A percentile compares a stretch with the other conserved stretches of the same genome.
Conservation (phyloP, 2,888 invertebrate genomes). For the Caenorhabditis sp. region DNA sequence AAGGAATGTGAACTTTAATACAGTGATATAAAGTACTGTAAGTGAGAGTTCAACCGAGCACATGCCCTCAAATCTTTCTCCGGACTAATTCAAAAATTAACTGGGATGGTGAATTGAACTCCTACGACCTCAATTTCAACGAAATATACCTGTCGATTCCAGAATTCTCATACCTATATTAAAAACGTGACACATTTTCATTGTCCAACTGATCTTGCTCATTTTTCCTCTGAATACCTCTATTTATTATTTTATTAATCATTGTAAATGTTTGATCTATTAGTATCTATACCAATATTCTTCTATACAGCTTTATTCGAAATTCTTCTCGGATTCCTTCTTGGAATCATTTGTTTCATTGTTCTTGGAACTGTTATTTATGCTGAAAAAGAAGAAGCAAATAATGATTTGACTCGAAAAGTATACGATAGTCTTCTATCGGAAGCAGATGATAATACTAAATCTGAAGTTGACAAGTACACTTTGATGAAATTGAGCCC, state of each 20-base stretch:
- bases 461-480: background rate
- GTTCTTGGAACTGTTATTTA: background rate
- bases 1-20: no score
- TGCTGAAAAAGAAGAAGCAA: background rate
- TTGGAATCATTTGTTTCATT: conserved; percentile 2
- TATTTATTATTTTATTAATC: background rate
- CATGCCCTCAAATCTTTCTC: background rate
- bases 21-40: no score
- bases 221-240: no score
- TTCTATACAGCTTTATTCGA: conserved; percentile 1
- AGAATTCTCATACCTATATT: no score
- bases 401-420: background rate
- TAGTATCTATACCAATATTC: background rate
- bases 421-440: conserved; percentile 4
- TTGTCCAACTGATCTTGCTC: background rate
- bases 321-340: conserved; percentile 2
- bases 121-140: background rate
- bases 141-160: background rate
- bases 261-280: background rate
- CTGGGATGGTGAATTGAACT: background rate
- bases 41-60: no score
- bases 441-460: background rate
- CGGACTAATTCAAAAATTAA: conserved; percentile 4
- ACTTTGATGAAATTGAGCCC: conserved; percentile 1
- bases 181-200: no score